A percentile compares a stretch with the other conserved stretches of the same genome.
These are phyloP conservation scores for Dorcus parallelipipedus DNA, from an alignment of 2,888 invertebrate genomes.

Conservation along the genomic window DNA sequence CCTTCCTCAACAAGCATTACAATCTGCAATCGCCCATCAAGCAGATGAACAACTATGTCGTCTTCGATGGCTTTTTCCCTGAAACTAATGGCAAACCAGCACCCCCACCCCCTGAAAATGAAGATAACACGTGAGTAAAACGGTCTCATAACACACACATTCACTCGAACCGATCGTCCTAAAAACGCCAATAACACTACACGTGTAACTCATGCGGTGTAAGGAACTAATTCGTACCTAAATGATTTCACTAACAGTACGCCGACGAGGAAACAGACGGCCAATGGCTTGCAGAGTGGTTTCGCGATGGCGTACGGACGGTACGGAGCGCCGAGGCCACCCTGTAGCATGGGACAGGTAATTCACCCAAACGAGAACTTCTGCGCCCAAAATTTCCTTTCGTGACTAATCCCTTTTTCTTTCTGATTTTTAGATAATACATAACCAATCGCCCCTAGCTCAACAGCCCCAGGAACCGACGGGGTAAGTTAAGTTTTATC, in stretches of 20 bases:
- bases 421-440: conserved; percentile 61
- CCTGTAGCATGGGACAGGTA: conserved; percentile 68
- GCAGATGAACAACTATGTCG: conserved; percentile 85
- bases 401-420: conserved; percentile 12
- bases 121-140: conserved; percentile 23
- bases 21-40: conserved; percentile 61
- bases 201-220: conserved; percentile 6
- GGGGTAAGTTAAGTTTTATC: conserved; percentile 51
- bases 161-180: not conserved
- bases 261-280: conserved; percentile 29
- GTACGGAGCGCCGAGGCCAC: conserved; percentile 61
- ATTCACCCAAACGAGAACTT: not conserved
- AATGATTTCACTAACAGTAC: conserved; percentile 19
- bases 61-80: conserved; percentile 77
- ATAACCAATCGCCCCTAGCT: conserved; percentile 55
- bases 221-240: conserved; percentile 12
- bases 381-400: not conserved
- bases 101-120: conserved; percentile 2
- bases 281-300: conserved; percentile 42
- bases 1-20: conserved; percentile 84
- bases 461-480: conserved; percentile 53
- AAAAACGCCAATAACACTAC: too few species aligned
- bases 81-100: conserved; percentile 7
- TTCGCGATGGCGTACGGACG: conserved; percentile 54
- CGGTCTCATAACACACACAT: not conserved